These are phyloP conservation scores for Nomada hirtipes DNA, from an alignment of 2,888 invertebrate species.

Conservation along the genomic window DNA sequence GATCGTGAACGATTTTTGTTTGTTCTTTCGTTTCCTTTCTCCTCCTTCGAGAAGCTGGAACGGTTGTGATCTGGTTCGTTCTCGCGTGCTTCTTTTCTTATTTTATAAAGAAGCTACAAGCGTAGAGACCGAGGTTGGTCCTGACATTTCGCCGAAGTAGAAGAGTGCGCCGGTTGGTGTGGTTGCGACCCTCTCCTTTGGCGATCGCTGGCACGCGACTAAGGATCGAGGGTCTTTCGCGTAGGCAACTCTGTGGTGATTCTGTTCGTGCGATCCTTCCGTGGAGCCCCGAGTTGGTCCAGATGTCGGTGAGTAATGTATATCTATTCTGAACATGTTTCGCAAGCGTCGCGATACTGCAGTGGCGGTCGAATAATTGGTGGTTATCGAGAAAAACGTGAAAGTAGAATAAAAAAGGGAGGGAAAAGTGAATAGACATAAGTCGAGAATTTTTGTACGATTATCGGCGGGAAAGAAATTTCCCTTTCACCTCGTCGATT, in stretches of 20 bases:
- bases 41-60: background rate
- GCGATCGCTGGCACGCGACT: conserved; percentile 39
- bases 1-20: background rate
- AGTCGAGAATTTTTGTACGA: background rate
- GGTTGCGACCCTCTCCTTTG: conserved; percentile 31
- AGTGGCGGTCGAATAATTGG: no score
- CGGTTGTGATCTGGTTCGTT: background rate
- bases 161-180: background rate
- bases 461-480: background rate
- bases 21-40: background rate
- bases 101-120: background rate
- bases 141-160: background rate
- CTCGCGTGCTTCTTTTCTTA: no score
- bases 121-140: no score
- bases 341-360: background rate
- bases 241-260: background rate
- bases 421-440: no score
- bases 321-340: background rate
- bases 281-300: conserved; percentile 9
- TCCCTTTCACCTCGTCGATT: background rate
- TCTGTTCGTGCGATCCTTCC: background rate
- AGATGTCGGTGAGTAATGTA: conserved; percentile 64
- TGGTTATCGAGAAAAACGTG: no score
- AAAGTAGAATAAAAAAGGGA: no score
- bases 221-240: conserved; percentile 30